Conservation (phyloP, 1,140 invertebrate species). For the Plutomurus gul region DNA sequence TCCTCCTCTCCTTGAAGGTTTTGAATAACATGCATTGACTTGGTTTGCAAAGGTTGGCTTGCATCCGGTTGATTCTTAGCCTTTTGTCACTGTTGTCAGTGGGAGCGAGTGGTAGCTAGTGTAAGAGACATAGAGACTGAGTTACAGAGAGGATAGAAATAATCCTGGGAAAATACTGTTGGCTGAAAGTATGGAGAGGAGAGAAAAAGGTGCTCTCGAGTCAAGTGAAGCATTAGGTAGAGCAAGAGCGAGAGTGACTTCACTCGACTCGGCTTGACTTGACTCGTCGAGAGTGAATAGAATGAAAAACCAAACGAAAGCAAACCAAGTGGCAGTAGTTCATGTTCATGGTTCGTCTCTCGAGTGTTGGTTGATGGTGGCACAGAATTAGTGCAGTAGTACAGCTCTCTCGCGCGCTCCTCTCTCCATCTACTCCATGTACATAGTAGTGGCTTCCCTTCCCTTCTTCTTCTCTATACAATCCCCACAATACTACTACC, state of each 20-base stretch:
- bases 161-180: too few species aligned
- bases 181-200: too few species aligned
- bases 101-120: not conserved
- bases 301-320: constrained; percentile 14
- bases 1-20: too few species aligned
- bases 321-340: constrained; percentile 14
- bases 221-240: constrained; percentile 10
- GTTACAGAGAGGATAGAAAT: too few species aligned
- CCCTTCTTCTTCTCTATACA: too few species aligned
- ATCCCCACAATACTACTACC: too few species aligned
- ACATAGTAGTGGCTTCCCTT: not conserved
- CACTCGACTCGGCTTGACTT: not conserved
- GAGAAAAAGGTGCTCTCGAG: too few species aligned
- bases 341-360: not conserved
- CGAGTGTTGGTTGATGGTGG: not conserved
- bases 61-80: not conserved
- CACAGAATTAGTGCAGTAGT: too few species aligned
- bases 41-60: not conserved
- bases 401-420: not conserved
- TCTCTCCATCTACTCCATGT: not conserved
- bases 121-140: too few species aligned
- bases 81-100: not conserved
- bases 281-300: constrained; percentile 7
- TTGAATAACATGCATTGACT: too few species aligned
- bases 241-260: not conserved